Base-by-base conservation (phyloP, 2,797 vertebrate genomes). In the Anguilla pacifica region DNA sequence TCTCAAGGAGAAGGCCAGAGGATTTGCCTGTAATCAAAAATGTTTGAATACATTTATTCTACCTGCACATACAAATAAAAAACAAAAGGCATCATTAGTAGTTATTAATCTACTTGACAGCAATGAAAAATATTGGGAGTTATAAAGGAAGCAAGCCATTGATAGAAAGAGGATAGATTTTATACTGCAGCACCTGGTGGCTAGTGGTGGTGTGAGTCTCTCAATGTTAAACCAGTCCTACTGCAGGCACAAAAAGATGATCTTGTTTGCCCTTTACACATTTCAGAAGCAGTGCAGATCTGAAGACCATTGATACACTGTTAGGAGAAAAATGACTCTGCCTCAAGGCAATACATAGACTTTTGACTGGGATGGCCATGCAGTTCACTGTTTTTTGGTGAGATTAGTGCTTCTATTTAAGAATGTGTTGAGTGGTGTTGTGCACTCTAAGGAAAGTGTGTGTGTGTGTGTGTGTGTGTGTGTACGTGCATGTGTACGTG, bases 1-100 rank as follows among this genome's bases (percentile, higher is more conserved):
- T 64, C 82, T 89, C 35, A 85, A 91, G 89, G 88, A 90, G 86
- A 89, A 57, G 70, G 77, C 87, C 70, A 86, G 86, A 89, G 87
- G 86, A 87, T 84, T 79, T 22, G 15, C 25, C 88, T 59, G 25
- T 59, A 53, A 81, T 19, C 39, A 72, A 64, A 88, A 81, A 85
- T 22, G 59, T 72, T 57, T 83, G 10, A 57, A 57, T 86, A 55
- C 51, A 49, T 11, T 85, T 84, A 49, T 85, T 81, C 57, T 64
- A 49, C 43, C n/a, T n/a, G 49, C n/a, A 77, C 19, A 57, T 49
- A 87, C 77, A 84, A 85, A 46, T 25, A 28, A 84, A 84, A 88
- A 28, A 35, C 1, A 74, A 35, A 13, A 85, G 70, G 53, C 25
- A 74, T 67, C 35, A 72, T 72, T 46, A 28, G 19, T 70, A 85